Evolutionary conservation across 2,113 vertebrate genomes (phyloP).

Genomic region (Procavia capensis): DNA sequence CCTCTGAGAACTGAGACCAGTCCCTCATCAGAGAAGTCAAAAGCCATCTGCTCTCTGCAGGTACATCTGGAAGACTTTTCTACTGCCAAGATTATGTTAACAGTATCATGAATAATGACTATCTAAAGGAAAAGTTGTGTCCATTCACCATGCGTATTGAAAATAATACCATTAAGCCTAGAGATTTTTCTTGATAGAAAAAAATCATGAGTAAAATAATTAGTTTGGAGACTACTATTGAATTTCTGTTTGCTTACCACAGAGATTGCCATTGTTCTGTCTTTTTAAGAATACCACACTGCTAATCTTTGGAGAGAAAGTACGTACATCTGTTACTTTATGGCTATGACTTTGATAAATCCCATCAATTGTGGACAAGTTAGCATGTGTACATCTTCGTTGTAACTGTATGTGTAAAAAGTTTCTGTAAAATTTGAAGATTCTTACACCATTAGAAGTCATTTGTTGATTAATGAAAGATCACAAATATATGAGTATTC

Average conservation of each 20-base stretch:
- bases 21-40: background rate
- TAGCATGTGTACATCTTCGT: background rate
- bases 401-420: background rate
- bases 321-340: background rate
- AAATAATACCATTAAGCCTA: background rate
- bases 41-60: constrained; percentile 66
- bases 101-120: constrained; percentile 5
- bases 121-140: background rate
- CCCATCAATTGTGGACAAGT: constrained; percentile 2
- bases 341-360: background rate
- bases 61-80: constrained; percentile 56
- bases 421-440: background rate
- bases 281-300: background rate
- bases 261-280: background rate
- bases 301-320: background rate
- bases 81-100: constrained; percentile 68
- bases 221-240: constrained; percentile 7
- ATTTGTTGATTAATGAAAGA: background rate
- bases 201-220: constrained; percentile 36
- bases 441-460: constrained; percentile 5
- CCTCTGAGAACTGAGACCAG: background rate
- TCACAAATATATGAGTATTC: constrained; percentile 42
- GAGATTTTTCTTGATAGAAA: constrained; percentile 14
- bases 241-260: background rate
- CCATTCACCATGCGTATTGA: background rate